Conservation (phyloP, 2,113 vertebrate genomes). For the Nannospalax galili region DNA sequence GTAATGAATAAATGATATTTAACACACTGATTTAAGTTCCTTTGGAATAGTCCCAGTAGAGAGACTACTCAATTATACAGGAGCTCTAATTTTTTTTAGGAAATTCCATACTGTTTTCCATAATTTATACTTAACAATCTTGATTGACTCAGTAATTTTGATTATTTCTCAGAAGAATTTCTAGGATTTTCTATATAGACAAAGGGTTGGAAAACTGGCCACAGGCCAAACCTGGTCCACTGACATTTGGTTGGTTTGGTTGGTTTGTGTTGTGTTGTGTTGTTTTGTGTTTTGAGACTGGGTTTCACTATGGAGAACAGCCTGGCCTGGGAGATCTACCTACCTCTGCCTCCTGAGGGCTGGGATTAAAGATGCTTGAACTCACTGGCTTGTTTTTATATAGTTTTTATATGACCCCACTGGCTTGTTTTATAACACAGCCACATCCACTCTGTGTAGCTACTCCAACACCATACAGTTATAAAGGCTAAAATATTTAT, state of each 20-base stretch:
- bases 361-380: no score
- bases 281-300: no score
- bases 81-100: background rate
- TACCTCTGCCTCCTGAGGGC: no score
- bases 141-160: constrained; percentile 41
- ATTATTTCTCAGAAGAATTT: constrained; percentile 1
- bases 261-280: no score
- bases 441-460: background rate
- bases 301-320: no score
- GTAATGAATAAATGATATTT: background rate
- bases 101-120: background rate
- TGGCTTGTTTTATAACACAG: constrained; percentile 2
- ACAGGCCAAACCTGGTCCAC: background rate
- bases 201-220: background rate
- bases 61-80: background rate
- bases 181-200: constrained; percentile 28
- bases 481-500: constrained; percentile 26
- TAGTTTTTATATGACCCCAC: background rate
- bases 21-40: background rate
- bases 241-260: no score
- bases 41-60: background rate
- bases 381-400: background rate
- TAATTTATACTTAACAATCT: background rate
- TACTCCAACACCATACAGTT: background rate
- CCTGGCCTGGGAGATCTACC: no score